Conservation (phyloP, 2,797 vertebrate species). For the Enteromius afrohamiltoni region DNA sequence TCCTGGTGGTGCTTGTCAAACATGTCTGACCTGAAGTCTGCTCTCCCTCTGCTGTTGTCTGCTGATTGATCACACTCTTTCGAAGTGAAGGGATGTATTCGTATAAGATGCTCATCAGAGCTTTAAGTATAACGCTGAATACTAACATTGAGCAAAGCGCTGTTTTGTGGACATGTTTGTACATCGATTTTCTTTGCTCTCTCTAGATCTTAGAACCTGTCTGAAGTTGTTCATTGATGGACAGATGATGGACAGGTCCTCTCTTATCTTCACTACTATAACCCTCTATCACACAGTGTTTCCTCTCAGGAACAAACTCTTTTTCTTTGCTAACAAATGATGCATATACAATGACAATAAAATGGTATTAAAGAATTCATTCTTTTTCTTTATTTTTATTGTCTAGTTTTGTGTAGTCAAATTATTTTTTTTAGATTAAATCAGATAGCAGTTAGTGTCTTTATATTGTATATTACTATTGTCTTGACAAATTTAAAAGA, state of each 20-base stretch:
- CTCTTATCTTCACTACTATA: neutral
- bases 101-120: neutral
- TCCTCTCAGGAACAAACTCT: neutral
- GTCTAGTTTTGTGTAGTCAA: neutral
- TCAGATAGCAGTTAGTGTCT: no score
- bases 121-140: neutral
- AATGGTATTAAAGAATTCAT: neutral
- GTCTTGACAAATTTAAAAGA: no score
- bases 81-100: neutral
- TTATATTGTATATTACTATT: no score
- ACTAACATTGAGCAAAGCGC: neutral
- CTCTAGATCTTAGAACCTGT: neutral
- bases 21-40: neutral
- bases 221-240: neutral
- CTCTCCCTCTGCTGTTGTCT: neutral
- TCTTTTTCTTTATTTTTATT: neutral
- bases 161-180: conserved; percentile 6
- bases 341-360: neutral
- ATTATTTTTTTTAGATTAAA: neutral
- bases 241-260: neutral
- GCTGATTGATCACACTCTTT: neutral
- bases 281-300: neutral
- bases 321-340: neutral
- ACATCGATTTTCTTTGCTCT: neutral
- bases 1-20: conserved; percentile 32